A percentile compares a stretch with the other conserved stretches of the same genome.
These are phyloP conservation scores for Acanthurus lineatus DNA, from an alignment of 2,797 vertebrate genomes.

Conservation along the genomic window DNA sequence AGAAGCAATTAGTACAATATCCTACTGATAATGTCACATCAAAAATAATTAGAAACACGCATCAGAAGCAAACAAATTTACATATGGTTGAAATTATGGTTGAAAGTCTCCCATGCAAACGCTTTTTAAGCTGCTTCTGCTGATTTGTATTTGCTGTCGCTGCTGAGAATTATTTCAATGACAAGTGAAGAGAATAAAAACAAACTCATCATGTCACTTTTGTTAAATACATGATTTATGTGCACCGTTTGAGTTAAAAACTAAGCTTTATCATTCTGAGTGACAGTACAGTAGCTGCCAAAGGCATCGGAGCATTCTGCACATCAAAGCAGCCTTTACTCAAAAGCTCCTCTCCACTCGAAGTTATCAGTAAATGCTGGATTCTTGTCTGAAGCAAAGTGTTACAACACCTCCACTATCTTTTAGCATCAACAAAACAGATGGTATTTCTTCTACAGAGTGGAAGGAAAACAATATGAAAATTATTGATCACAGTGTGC, in stretches of 20 bases:
- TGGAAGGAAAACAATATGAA: constrained; percentile 46
- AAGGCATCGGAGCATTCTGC: constrained; percentile 75
- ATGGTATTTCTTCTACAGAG: constrained; percentile 60
- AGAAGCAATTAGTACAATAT: neutral
- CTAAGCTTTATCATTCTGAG: constrained; percentile 73
- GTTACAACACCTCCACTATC: constrained; percentile 64
- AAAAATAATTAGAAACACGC: constrained; percentile 14
- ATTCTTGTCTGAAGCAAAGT: constrained; percentile 48
- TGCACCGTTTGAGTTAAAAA: constrained; percentile 79
- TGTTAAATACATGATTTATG: constrained; percentile 83
- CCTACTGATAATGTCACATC: neutral
- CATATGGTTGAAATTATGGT: constrained; percentile 18
- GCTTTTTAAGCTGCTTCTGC: neutral
- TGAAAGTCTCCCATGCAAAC: neutral
- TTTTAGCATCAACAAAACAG: constrained; percentile 63
- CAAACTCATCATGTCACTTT: constrained; percentile 45
- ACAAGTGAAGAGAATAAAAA: constrained; percentile 55
- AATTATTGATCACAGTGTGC: constrained; percentile 59
- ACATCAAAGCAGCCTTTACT: constrained; percentile 61
- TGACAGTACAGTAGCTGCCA: constrained; percentile 82
- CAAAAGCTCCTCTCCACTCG: constrained; percentile 43
- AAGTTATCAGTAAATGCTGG: constrained; percentile 74
- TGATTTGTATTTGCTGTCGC: constrained; percentile 26
- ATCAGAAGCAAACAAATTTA: constrained; percentile 34
- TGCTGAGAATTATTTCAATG: constrained; percentile 37